These are phyloP conservation scores for Psilopsiagon aymara DNA, from an alignment of 2,113 vertebrate genomes.

Conservation along the genomic window DNA sequence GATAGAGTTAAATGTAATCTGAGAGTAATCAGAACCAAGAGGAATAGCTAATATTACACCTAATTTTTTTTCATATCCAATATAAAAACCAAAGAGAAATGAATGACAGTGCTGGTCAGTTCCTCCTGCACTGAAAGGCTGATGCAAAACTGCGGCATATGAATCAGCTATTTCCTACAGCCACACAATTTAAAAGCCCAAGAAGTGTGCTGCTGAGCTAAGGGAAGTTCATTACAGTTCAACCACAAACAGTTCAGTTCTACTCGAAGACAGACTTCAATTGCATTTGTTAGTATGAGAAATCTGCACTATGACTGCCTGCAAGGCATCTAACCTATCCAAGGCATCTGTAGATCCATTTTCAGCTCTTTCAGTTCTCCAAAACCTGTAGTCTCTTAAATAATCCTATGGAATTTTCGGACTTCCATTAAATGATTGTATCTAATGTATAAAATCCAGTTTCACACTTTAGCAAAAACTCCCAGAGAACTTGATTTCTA, in stretches of 20 bases:
- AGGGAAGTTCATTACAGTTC: neutral
- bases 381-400: neutral
- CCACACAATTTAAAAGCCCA: slow-evolving; percentile 10
- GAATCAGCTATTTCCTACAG: slow-evolving; percentile 33
- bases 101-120: neutral
- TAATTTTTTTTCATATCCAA: neutral
- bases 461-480: slow-evolving; percentile 14
- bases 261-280: neutral
- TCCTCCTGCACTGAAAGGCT: neutral
- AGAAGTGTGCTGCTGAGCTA: neutral
- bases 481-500: neutral
- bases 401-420: slow-evolving; percentile 31
- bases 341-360: neutral
- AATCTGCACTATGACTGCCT: neutral
- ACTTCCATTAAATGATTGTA: neutral
- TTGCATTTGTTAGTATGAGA: neutral
- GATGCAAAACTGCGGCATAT: neutral
- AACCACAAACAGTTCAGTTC: neutral
- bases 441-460: slow-evolving; percentile 38
- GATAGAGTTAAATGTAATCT: slow-evolving; percentile 5
- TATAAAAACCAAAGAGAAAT: neutral
- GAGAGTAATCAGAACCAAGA: slow-evolving; percentile 1
- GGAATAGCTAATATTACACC: neutral
- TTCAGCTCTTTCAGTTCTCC: slow-evolving; percentile 2
- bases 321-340: neutral